Percentiles rank a stretch among this genome's conserved stretches.
phyloP scores from a whole-genome alignment of 2,888 invertebrate genomes.

The Dascillus cervinus region DNA sequence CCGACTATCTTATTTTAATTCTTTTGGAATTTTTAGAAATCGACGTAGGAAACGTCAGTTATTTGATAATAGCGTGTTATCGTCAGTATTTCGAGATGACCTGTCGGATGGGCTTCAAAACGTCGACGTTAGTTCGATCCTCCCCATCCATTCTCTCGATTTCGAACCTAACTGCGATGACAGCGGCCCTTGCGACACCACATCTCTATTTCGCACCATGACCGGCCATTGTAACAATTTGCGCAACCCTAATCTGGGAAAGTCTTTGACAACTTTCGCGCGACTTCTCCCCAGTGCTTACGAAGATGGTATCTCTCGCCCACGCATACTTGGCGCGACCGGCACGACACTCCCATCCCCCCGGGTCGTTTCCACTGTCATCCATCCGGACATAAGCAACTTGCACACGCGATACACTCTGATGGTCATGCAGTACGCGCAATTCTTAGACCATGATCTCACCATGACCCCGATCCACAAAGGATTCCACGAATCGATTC shows the following conservation, averaged over 20 bases:
- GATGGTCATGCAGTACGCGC: conserved; percentile 93
- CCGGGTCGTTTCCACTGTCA: conserved; percentile 73
- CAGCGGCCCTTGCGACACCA: conserved; percentile 62
- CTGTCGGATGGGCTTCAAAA: conserved; percentile 71
- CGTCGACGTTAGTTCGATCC: conserved; percentile 66
- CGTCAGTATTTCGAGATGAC: conserved; percentile 54
- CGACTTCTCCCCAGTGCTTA: conserved; percentile 78
- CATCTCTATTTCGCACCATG: conserved; percentile 61
- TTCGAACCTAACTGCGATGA: conserved; percentile 68
- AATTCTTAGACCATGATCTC: conserved; percentile 89
- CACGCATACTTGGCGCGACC: conserved; percentile 64
- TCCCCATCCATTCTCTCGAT: conserved; percentile 55
- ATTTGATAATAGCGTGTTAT: conserved; percentile 58
- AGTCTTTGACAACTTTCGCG: conserved; percentile 77
- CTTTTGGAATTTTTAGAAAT: conserved; percentile 31
- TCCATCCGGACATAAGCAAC: conserved; percentile 89
- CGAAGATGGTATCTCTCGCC: conserved; percentile 80
- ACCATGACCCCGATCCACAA: conserved; percentile 91
- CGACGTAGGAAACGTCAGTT: conserved; percentile 64
- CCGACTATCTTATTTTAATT: not conserved
- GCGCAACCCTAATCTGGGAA: conserved; percentile 72
- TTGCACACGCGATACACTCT: conserved; percentile 80
- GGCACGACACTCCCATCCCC: conserved; percentile 79
- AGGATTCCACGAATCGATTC: conserved; percentile 84
- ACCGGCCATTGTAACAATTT: conserved; percentile 86